phyloP scores from a whole-genome alignment of 2,888 invertebrate species.

The Brachypterus glaber region DNA sequence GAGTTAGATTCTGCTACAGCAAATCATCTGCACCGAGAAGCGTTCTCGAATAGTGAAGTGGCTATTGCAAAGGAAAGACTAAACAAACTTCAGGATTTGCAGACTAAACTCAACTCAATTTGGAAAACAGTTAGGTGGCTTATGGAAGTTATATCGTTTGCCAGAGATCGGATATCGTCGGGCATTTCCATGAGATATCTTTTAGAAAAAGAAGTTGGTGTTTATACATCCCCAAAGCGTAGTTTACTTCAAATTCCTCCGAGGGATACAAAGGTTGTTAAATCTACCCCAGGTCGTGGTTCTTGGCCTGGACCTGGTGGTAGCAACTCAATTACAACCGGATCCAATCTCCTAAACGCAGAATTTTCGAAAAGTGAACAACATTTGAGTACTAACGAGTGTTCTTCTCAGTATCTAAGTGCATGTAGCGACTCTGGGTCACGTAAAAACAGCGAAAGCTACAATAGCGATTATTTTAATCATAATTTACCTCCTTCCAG shows the following conservation, averaged over 20 bases:
- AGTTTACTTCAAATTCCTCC: constrained; percentile 58
- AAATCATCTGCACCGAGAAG: constrained; percentile 88
- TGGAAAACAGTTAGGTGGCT: constrained; percentile 96
- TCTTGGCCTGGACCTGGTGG: constrained; percentile 78
- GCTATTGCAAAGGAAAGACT: constrained; percentile 79
- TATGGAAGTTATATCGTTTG: constrained; percentile 89
- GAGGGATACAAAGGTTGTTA: constrained; percentile 63
- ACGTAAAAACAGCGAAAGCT: constrained; percentile 36
- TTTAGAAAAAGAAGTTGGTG: constrained; percentile 37
- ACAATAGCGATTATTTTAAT: constrained; percentile 34
- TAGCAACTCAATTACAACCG: constrained; percentile 44
- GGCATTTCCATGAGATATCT: constrained; percentile 40
- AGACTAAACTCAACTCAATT: constrained; percentile 72
- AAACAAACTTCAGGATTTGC: constrained; percentile 71
- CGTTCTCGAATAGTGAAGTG: constrained; percentile 84
- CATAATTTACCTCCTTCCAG: constrained; percentile 62
- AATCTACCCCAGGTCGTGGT: constrained; percentile 65
- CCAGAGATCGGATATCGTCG: constrained; percentile 61
- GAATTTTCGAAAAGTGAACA: constrained; percentile 83
- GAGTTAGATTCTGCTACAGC: constrained; percentile 88
- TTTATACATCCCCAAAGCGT: constrained; percentile 39
- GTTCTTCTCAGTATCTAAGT: constrained; percentile 48
- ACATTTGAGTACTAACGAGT: constrained; percentile 51
- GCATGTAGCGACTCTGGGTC: constrained; percentile 40
- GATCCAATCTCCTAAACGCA: constrained; percentile 29